Base-by-base conservation (phyloP, 2,113 vertebrate genomes). In the Pluvianellus socialis region DNA sequence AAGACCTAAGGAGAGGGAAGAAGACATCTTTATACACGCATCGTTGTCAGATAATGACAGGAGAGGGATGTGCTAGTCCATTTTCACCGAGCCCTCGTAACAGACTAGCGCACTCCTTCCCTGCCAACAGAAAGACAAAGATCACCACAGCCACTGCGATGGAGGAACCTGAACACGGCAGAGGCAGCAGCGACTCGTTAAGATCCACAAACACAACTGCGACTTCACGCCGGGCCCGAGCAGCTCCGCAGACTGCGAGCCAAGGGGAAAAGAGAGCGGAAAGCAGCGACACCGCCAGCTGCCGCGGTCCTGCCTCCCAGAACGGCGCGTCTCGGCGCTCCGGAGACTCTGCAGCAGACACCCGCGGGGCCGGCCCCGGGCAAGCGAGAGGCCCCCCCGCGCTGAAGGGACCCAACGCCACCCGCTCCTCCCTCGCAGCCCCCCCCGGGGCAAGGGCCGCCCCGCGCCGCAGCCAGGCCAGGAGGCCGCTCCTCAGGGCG, bases 321-420 rank as follows among this genome's bases (percentile, higher is more conserved):
- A 38, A 22, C 30, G 4, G 8, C 28, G 23, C 1, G n/a, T n/a
- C 47, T 50, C 16, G 10, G 28, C 2, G 16, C 44, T 12, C 44
- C 58, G 4, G 27, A 20, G 10, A 14, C 14, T 45, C 27, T 3
- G 17, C 42, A 32, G 22, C 49, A 50, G 49, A 22, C 44, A 10
- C 2, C 19, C 7, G 3, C 2, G 2, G 0, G 20, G 26, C 35
- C 11, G 21, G 32, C 52, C 1, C 26, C 74, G 17, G 40, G 28
- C 45, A 19, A 19, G 19, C 0, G 4, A 35, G 50, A 38, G 38
- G 38, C 38, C 79, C 20, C 50, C 47, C 40, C 11, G 8, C 0
- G 70, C 4, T 3, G 8, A 32, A 12, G 23, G 30, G 26, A 17
- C 44, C 22, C 35, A 6, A 9, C 50, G 56, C 0, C 49, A 22